Base-by-base conservation (phyloP, 2,113 vertebrate species). In the Centrocercus urophasianus region DNA sequence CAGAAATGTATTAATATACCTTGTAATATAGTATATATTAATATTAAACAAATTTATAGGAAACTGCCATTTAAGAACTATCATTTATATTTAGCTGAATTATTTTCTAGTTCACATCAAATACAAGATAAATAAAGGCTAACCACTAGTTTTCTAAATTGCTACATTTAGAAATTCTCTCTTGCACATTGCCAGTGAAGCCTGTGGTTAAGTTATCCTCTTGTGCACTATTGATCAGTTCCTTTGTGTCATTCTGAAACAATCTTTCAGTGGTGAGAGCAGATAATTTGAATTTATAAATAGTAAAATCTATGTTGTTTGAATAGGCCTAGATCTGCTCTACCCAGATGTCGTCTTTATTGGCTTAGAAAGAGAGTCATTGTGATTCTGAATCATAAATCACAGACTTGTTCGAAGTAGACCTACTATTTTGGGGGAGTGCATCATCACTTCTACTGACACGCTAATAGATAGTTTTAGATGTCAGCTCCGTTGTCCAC, bases 321-420 rank as follows among this genome's bases (percentile, higher is more conserved):
- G 52, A 94, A 90, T 76, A 67, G 84, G 13, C 63, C 93, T 83
- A 73, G 52, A 84, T 66, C 25, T 76, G 36, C 10, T 83, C 25
- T 94, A 93, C 61, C 66, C 83, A 93, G 71, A 87, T 77, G 21
- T 63, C 50, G 76, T 89, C 42, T 80, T 74, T 81, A 45, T 54
- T 94, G 76, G 22, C 34, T 76, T 84, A 65, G n/a, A 87, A 86
- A 82, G 20, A 75, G 52, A 65, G 21, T 7, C 88, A 79, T 74
- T 91, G 59, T 71, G 76, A 81, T 79, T 82, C n/a, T 67, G 28
- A 90, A 83, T 52, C 64, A 72, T 84, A 88, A 92, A 92, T 88
- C 42, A 91, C 42, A 74, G 30, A 72, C 81, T 81, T 82, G 32
- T 82, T 93, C 45, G 54, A 69, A 92, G 59, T 11, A 94, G 83